phyloP scores from a whole-genome alignment of 2,888 invertebrate genomes.

The Ophion obscuratus region DNA sequence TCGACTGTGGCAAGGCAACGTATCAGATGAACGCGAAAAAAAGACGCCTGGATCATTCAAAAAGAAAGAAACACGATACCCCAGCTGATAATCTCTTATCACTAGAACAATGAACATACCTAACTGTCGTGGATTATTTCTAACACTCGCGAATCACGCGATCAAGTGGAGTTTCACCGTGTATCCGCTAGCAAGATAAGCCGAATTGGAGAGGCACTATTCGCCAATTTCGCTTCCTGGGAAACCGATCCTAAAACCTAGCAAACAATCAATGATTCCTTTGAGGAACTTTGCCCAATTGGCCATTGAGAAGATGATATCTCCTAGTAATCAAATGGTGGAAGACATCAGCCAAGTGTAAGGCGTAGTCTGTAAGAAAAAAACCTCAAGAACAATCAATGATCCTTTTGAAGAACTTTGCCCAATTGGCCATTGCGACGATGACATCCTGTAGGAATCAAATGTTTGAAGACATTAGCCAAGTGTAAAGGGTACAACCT shows the following conservation, averaged over 20 bases:
- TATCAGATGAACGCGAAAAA: slow-evolving; percentile 10
- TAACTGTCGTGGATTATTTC: slow-evolving; percentile 12
- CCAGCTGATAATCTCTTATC: slow-evolving; percentile 8
- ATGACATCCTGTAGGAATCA: not conserved
- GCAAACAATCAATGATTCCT: not conserved
- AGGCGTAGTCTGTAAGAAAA: not conserved
- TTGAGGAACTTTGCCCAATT: not conserved
- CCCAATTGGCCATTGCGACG: not conserved
- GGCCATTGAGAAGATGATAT: not conserved
- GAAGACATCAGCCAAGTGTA: not conserved
- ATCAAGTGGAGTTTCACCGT: not conserved
- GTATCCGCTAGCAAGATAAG: not conserved
- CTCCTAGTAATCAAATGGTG: not conserved
- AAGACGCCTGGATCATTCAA: not conserved
- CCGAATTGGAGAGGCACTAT: not conserved
- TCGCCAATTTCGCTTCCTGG: not conserved
- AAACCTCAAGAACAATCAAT: not conserved
- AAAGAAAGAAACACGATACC: slow-evolving; percentile 11
- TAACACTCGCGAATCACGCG: not conserved
- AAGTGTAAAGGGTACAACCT: not conserved
- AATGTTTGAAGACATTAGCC: not conserved
- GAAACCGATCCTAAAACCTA: not conserved
- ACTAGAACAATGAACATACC: slow-evolving; percentile 5
- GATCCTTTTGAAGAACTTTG: not conserved
- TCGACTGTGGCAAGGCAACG: not conserved